Evolutionary conservation across 2,888 invertebrate genomes (phyloP).

Genomic region (Nasonovia ribisnigri): DNA sequence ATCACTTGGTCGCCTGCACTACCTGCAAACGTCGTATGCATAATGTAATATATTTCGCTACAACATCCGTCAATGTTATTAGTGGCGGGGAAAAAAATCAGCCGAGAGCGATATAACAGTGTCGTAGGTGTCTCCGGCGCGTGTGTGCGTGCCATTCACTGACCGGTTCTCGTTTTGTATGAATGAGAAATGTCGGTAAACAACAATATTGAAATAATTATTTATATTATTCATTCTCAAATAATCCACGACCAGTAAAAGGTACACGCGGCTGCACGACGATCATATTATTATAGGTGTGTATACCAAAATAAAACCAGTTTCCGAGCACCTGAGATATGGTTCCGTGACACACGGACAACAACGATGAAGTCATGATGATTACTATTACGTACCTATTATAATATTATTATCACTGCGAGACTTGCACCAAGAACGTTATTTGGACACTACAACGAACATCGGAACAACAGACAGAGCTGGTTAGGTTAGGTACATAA

Average conservation of each 20-base stretch:
- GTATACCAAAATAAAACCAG: slow-evolving; percentile 46
- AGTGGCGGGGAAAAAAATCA: not conserved
- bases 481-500: not conserved
- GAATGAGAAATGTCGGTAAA: slow-evolving; percentile 61
- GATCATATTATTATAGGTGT: slow-evolving; percentile 27
- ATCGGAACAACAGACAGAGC: not conserved
- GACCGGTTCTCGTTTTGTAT: slow-evolving; percentile 49
- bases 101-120: slow-evolving; percentile 9
- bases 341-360: slow-evolving; percentile 33
- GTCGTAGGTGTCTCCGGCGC: slow-evolving; percentile 43
- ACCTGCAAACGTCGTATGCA: not conserved
- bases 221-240: slow-evolving; percentile 59
- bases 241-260: slow-evolving; percentile 28
- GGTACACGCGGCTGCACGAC: slow-evolving; percentile 9
- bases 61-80: slow-evolving; percentile 24
- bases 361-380: not conserved
- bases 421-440: not conserved
- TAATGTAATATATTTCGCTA: not conserved
- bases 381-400: not conserved
- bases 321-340: not conserved
- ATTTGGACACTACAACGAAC: not conserved
- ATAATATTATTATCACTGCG: not conserved
- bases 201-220: slow-evolving; percentile 60
- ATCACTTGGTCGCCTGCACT: not conserved
- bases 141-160: slow-evolving; percentile 45